Evolutionary conservation across 2,888 invertebrate genomes (phyloP).

Genomic region (Yponomeuta evonymella): DNA sequence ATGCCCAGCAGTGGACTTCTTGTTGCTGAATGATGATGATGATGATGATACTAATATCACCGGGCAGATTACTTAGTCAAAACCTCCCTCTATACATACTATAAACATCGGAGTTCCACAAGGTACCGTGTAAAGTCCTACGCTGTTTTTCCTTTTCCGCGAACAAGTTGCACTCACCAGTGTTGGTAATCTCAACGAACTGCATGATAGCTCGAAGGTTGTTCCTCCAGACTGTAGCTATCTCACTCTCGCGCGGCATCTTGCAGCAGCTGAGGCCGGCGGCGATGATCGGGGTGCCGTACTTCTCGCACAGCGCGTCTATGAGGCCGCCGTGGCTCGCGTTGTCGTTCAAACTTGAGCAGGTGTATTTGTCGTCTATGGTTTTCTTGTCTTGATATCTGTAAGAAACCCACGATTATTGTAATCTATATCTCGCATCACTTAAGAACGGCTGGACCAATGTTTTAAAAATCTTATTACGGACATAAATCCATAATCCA

Average conservation of each 20-base stretch:
- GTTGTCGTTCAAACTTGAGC: constrained; percentile 34
- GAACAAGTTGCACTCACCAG: constrained; percentile 57
- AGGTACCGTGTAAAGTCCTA: too few species aligned
- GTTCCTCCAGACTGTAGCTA: constrained; percentile 84
- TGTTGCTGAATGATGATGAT: too few species aligned
- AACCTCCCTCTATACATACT: too few species aligned
- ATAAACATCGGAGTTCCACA: too few species aligned
- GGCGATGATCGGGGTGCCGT: constrained; percentile 80
- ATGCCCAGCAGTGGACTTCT: too few species aligned
- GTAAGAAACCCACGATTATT: not conserved
- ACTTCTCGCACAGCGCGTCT: constrained; percentile 78
- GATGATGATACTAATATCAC: too few species aligned
- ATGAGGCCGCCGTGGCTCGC: constrained; percentile 66
- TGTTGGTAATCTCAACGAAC: constrained; percentile 77
- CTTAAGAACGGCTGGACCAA: too few species aligned
- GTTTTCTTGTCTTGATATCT: constrained; percentile 54
- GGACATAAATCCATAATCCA: too few species aligned
- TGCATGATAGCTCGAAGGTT: constrained; percentile 79
- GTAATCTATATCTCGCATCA: too few species aligned
- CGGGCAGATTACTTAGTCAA: too few species aligned
- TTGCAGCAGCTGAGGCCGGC: constrained; percentile 89
- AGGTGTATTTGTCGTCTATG: constrained; percentile 47
- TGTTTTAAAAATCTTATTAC: too few species aligned
- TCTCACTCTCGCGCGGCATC: constrained; percentile 80
- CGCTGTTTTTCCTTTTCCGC: not conserved